A percentile compares a stretch with the other conserved stretches of the same genome.
These are phyloP conservation scores for Synanthedon formicaeformis DNA, from an alignment of 2,888 invertebrate genomes.

Conservation along the genomic window DNA sequence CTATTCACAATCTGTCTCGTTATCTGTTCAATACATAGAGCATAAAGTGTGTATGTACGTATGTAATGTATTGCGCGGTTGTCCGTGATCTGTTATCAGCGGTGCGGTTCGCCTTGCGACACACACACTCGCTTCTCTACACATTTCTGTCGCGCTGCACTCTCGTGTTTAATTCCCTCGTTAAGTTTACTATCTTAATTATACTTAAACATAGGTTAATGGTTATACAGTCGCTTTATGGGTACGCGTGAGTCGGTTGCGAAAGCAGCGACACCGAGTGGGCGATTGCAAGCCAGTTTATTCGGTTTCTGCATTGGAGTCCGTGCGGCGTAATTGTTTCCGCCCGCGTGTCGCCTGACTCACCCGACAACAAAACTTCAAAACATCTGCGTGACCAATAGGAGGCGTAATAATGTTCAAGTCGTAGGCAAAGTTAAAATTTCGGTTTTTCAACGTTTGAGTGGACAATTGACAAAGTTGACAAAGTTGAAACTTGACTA, in stretches of 20 bases:
- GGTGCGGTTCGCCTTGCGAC: conserved; percentile 38
- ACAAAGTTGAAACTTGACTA: too few species aligned
- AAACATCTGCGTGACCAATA: conserved; percentile 42
- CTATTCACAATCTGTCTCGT: not conserved
- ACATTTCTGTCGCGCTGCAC: not conserved
- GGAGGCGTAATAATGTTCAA: conserved; percentile 13
- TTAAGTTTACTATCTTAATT: not conserved
- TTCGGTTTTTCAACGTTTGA: too few species aligned
- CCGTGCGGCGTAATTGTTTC: not conserved
- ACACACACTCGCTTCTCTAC: conserved; percentile 16
- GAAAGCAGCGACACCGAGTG: not conserved
- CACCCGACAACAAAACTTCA: conserved; percentile 5
- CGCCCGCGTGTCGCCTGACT: conserved; percentile 4
- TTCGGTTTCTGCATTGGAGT: not conserved
- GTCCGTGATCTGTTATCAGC: conserved; percentile 40
- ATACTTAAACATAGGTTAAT: not conserved
- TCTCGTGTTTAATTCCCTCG: not conserved
- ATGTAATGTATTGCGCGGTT: not conserved
- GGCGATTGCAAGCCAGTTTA: not conserved
- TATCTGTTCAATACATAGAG: conserved; percentile 1
- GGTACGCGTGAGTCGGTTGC: not conserved
- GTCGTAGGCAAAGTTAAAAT: not conserved
- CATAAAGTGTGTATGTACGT: not conserved
- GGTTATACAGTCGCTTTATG: not conserved
- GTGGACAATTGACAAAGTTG: too few species aligned